Evolutionary conservation across 2,113 vertebrate species (phyloP), one percentile per base, ranked within the genome.

Genomic region (Ceyx cyanopectus): DNA sequence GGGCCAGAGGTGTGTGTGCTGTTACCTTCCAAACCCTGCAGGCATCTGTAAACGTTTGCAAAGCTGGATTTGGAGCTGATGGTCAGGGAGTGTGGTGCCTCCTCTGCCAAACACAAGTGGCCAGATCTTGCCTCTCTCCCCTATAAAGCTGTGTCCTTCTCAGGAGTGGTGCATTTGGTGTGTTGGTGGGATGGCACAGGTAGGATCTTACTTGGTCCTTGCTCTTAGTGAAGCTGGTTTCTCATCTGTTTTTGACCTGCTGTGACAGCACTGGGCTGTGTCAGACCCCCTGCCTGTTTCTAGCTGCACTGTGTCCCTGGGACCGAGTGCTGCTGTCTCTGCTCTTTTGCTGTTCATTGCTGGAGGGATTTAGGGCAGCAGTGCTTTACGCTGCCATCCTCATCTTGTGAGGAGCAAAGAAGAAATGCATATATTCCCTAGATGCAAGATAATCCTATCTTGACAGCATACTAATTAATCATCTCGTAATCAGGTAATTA

Each of bases 391-490:
- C 75, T 68, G 57, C 72, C 58, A 8, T 93, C 16, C 6, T 70
- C 65, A 57, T 85, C 80, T 92, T 86, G 61, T 75, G 84, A 90
- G 68, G 46, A 83, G 65, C 68, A 88, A 90, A 61, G 65, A 75
- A 95, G 23, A 93, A 87, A 89, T 72, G 57, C 3, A 3, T 29
- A 43, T 72, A 88, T 90, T 95, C 93, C 88, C 88, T 83, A 78
- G 85, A 72, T 94, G 73, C 88, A 75, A 73, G 88, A 88, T 86
- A 95, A 96, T 94, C 0, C 8, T 78, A 65, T 87, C 88, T 81
- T 90, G 76, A 68, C 88, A 90, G 76, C 61, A 90, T 86, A 11
- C 85, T 93, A 88, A 95, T 95, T 95, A 87, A 92, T 95, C 80
- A 84, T 88, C 75, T 93, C 3, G 1, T 81, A 88, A 88, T 92